These are phyloP conservation scores for Sterna hirundo DNA, from an alignment of 2,113 vertebrate genomes.

Conservation along the genomic window DNA sequence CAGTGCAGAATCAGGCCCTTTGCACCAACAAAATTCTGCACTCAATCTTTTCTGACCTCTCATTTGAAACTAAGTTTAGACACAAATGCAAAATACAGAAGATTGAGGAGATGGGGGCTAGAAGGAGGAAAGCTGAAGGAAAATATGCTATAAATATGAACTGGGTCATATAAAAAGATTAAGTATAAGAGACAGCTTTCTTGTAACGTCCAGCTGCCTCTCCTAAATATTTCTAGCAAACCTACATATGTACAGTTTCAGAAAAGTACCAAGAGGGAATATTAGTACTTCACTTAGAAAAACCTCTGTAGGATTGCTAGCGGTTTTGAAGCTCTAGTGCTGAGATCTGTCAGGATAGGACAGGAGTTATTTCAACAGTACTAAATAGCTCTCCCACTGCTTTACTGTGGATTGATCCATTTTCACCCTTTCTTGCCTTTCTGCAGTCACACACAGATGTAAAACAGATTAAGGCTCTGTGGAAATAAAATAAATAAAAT, in stretches of 20 bases:
- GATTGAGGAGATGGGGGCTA: neutral
- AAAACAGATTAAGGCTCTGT: constrained; percentile 60
- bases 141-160: constrained; percentile 50
- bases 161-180: constrained; percentile 58
- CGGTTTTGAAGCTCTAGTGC: constrained; percentile 49
- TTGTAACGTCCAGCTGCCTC: constrained; percentile 71
- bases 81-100: neutral
- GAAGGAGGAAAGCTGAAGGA: constrained; percentile 4
- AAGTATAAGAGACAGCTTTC: constrained; percentile 61
- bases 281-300: constrained; percentile 57
- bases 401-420: constrained; percentile 43
- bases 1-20: neutral
- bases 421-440: constrained; percentile 27
- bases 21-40: neutral
- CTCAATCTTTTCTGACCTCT: neutral
- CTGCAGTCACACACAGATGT: constrained; percentile 64
- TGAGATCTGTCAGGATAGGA: constrained; percentile 71
- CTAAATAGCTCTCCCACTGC: constrained; percentile 52
- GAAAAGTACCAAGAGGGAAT: constrained; percentile 75
- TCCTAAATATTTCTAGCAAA: constrained; percentile 69
- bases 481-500: constrained; percentile 9
- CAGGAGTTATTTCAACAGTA: constrained; percentile 72
- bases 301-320: constrained; percentile 11
- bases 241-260: constrained; percentile 64
- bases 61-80: neutral